Conservation (phyloP, 2,888 invertebrate species). For the Aplocera efformata region DNA sequence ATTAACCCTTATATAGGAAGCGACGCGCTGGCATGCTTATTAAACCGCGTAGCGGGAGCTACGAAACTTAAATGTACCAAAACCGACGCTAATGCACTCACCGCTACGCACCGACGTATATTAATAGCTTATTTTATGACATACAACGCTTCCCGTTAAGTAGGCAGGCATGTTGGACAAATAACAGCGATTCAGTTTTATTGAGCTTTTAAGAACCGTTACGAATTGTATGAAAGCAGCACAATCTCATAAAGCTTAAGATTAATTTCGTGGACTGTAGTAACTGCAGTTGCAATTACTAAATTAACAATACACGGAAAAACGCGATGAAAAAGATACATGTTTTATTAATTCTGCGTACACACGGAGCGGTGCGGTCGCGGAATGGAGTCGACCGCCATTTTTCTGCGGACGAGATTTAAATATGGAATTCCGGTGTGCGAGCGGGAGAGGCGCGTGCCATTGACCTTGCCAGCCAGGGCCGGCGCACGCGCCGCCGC, state of each 20-base stretch:
- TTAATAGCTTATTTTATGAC: constrained; percentile 36
- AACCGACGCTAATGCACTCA: constrained; percentile 41
- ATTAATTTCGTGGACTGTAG: constrained; percentile 46
- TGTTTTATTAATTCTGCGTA: constrained; percentile 79
- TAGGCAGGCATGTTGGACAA: constrained; percentile 29
- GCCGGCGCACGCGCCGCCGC: constrained; percentile 67
- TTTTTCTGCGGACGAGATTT: constrained; percentile 81
- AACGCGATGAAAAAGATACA: constrained; percentile 65
- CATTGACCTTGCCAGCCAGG: constrained; percentile 75
- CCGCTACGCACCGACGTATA: constrained; percentile 37
- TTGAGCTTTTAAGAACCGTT: constrained; percentile 48
- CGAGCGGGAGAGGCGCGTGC: constrained; percentile 78
- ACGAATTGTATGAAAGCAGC: constrained; percentile 34
- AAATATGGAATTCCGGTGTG: constrained; percentile 81
- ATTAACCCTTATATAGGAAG: constrained; percentile 4
- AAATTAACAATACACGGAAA: constrained; percentile 65
- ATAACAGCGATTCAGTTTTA: constrained; percentile 39
- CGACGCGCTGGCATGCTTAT: constrained; percentile 22
- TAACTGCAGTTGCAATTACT: constrained; percentile 59
- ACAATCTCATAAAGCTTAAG: constrained; percentile 44
- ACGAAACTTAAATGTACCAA: constrained; percentile 46
- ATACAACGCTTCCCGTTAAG: constrained; percentile 31
- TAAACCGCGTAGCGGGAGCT: constrained; percentile 40
- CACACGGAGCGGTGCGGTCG: constrained; percentile 58
- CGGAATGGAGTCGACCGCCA: constrained; percentile 76